Evolutionary conservation across 2,113 vertebrate species (phyloP).

Genomic region (Hyaena hyaena): DNA sequence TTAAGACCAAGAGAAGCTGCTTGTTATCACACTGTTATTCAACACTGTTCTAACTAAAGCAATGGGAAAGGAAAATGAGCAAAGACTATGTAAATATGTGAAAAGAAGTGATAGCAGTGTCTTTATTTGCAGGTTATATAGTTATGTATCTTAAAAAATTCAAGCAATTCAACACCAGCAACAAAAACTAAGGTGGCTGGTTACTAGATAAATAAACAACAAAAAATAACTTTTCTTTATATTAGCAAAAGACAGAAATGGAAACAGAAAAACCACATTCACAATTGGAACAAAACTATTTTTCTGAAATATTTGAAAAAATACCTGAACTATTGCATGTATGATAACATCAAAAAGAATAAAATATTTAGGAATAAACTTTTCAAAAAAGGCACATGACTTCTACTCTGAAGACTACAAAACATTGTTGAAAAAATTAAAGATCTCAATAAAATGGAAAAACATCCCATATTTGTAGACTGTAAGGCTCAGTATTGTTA

Average conservation of each 20-base stretch:
- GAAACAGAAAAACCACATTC: background rate
- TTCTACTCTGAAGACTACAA: background rate
- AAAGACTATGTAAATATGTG: background rate
- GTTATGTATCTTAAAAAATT: background rate
- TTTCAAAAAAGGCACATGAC: background rate
- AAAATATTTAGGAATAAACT: background rate
- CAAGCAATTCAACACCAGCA: background rate
- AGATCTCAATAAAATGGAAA: background rate
- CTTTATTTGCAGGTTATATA: background rate
- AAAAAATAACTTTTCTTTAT: background rate
- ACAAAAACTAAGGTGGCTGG: background rate
- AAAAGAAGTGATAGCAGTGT: background rate
- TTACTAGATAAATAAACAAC: constrained; percentile 16
- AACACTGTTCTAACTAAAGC: background rate
- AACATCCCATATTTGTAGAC: background rate
- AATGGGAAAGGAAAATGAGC: background rate
- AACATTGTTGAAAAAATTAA: background rate
- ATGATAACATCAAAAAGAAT: background rate
- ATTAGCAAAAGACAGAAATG: background rate
- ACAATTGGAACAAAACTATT: background rate
- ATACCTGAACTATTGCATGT: background rate
- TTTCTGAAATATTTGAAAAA: background rate
- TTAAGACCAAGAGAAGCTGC: background rate
- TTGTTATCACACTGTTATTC: background rate
- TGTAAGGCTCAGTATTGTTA: background rate